These are phyloP conservation scores for Caradrina kadenii DNA, from an alignment of 2,888 invertebrate species.

Conservation along the genomic window DNA sequence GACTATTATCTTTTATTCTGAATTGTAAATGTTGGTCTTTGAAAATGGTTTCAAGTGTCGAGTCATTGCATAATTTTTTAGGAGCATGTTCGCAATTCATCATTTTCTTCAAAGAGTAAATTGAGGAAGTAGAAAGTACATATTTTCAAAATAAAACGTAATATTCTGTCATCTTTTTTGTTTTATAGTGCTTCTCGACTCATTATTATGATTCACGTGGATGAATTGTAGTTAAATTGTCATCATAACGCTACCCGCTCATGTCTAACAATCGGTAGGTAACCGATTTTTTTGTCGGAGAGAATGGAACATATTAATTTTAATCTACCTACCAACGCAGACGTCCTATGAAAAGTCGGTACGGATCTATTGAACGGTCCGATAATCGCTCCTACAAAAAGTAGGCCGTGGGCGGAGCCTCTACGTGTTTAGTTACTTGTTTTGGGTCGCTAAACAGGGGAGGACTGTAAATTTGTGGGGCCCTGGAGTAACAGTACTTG, in stretches of 20 bases:
- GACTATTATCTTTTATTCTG: slow-evolving; percentile 28
- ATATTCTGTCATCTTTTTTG: slow-evolving; percentile 11
- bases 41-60: slow-evolving; percentile 10
- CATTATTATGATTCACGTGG: slow-evolving; percentile 4
- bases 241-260: no score
- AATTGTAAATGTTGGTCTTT: slow-evolving; percentile 1
- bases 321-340: no score
- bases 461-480: no score
- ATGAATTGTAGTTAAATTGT: background rate
- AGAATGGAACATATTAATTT: no score
- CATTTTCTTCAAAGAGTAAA: slow-evolving; percentile 44
- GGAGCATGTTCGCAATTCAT: slow-evolving; percentile 32
- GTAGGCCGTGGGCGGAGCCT: no score
- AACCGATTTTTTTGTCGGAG: slow-evolving; percentile 1
- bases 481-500: no score
- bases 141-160: slow-evolving; percentile 30
- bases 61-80: slow-evolving; percentile 21
- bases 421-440: background rate
- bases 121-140: slow-evolving; percentile 36
- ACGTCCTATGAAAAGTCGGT: no score
- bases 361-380: no score
- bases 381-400: no score
- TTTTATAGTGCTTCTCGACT: slow-evolving; percentile 13
- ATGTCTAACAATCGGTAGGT: no score
- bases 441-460: slow-evolving; percentile 17